phyloP scores from a whole-genome alignment of 2,888 invertebrate genomes.

The Tetropium fuscum region DNA sequence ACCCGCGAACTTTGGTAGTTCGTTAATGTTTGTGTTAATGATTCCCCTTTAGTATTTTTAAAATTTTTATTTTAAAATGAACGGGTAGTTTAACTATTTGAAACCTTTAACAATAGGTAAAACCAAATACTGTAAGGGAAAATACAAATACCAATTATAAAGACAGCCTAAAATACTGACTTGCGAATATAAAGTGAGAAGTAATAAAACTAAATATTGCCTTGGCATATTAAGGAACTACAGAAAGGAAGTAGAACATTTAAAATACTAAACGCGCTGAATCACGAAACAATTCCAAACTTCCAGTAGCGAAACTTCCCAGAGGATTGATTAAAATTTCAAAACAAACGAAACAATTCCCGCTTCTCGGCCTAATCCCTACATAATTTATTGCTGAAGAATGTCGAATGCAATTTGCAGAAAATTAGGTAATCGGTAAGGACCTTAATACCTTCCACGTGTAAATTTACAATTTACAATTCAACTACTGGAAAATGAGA shows the following conservation, averaged over 20 bases:
- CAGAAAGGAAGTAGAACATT: neutral
- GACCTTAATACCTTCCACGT: neutral
- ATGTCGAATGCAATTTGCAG: slow-evolving; percentile 20
- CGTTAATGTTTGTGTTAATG: too few relatives aligned
- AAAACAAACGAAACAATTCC: slow-evolving; percentile 22
- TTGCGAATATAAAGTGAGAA: neutral
- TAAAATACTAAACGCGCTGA: neutral
- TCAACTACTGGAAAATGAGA: slow-evolving; percentile 15
- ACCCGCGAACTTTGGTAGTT: too few relatives aligned
- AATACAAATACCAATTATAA: too few relatives aligned
- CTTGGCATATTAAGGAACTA: slow-evolving; percentile 12
- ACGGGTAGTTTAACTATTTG: too few relatives aligned
- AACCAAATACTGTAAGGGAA: too few relatives aligned
- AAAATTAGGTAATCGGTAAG: slow-evolving; percentile 12
- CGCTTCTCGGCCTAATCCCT: neutral
- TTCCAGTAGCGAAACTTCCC: neutral
- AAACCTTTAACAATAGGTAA: too few relatives aligned
- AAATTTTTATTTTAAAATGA: too few relatives aligned
- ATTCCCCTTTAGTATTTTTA: too few relatives aligned
- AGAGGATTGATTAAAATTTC: slow-evolving; percentile 21
- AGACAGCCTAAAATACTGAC: too few relatives aligned
- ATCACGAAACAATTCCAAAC: slow-evolving; percentile 5
- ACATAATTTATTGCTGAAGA: slow-evolving; percentile 20
- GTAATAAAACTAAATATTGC: slow-evolving; percentile 3
- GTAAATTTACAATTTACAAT: slow-evolving; percentile 9